A percentile compares a stretch with the other conserved stretches of the same genome.
These are phyloP conservation scores for Cryptus armator DNA, from an alignment of 2,888 invertebrate species.

Conservation along the genomic window DNA sequence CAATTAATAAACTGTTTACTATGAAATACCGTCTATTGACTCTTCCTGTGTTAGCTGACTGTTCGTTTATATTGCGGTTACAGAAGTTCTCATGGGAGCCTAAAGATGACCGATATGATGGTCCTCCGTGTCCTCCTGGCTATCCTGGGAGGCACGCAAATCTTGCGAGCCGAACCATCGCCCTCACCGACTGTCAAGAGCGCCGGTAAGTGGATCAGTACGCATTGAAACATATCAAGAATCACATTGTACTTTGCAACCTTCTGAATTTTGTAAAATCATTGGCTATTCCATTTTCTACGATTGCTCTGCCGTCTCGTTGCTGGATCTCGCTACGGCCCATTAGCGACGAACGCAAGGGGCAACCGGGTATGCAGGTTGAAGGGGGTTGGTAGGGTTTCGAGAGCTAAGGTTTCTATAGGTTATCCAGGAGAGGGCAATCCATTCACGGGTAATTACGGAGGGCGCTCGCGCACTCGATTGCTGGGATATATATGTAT, in stretches of 20 bases:
- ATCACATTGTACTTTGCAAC: neutral
- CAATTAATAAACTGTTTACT: neutral
- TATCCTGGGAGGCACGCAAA: slow-evolving; percentile 81
- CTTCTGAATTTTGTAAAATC: neutral
- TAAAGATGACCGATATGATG: slow-evolving; percentile 80
- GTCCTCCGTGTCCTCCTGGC: slow-evolving; percentile 80
- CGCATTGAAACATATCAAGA: neutral
- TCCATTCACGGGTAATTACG: slow-evolving; percentile 62
- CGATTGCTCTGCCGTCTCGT: neutral
- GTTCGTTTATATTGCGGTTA: slow-evolving; percentile 67
- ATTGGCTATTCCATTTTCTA: neutral
- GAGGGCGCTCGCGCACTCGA: slow-evolving; percentile 38
- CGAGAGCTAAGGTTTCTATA: slow-evolving; percentile 40
- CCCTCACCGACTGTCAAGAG: slow-evolving; percentile 81
- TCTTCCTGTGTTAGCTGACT: slow-evolving; percentile 4
- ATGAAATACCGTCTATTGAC: neutral
- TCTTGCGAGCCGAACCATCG: slow-evolving; percentile 80
- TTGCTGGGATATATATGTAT: slow-evolving; percentile 19
- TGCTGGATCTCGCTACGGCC: slow-evolving; percentile 39
- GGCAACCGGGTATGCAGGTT: slow-evolving; percentile 28
- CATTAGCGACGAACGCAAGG: slow-evolving; percentile 49
- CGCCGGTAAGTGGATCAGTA: slow-evolving; percentile 77
- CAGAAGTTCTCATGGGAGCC: slow-evolving; percentile 80
- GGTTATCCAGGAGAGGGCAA: slow-evolving; percentile 45
- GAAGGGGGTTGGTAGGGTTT: slow-evolving; percentile 37